A percentile compares a stretch with the other conserved stretches of the same genome.
phyloP scores from a whole-genome alignment of 2,113 vertebrate genomes.

The Sphaerodactylus townsendi region DNA sequence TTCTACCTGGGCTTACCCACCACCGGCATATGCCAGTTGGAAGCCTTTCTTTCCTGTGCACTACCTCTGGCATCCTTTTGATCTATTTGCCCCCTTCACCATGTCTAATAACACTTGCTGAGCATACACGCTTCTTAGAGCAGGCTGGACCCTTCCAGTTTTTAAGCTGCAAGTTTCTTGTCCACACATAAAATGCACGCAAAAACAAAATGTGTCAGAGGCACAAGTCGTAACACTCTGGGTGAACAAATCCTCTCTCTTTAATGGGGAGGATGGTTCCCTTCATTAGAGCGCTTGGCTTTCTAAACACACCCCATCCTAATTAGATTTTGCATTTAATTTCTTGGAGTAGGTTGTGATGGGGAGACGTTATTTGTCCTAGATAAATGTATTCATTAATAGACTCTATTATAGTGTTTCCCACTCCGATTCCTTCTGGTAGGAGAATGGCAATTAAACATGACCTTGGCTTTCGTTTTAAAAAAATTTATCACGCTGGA shows the following conservation, averaged over 20 bases:
- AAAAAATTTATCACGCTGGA: too few species aligned
- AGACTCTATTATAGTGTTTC: background rate
- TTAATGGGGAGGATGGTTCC: background rate
- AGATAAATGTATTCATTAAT: slow-evolving; percentile 24
- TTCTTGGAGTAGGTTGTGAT: slow-evolving; percentile 15
- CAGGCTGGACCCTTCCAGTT: background rate
- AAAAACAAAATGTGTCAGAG: background rate
- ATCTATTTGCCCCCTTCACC: background rate
- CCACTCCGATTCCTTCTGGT: background rate
- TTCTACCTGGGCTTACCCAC: background rate
- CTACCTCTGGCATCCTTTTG: background rate
- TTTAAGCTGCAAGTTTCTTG: background rate
- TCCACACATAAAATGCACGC: background rate
- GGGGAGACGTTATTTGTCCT: slow-evolving; percentile 7
- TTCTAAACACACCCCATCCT: slow-evolving; percentile 26
- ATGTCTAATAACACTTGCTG: background rate
- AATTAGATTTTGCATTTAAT: slow-evolving; percentile 38
- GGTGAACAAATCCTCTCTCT: background rate
- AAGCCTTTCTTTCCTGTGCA: too few species aligned
- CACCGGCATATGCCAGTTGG: too few species aligned
- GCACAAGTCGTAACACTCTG: background rate
- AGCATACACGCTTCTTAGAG: too few species aligned
- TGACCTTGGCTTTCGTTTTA: background rate
- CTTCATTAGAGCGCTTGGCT: slow-evolving; percentile 2
- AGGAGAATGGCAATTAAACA: background rate